These are phyloP conservation scores for Sebastolobus altivelis DNA, from an alignment of 2,797 vertebrate species.

Conservation along the genomic window DNA sequence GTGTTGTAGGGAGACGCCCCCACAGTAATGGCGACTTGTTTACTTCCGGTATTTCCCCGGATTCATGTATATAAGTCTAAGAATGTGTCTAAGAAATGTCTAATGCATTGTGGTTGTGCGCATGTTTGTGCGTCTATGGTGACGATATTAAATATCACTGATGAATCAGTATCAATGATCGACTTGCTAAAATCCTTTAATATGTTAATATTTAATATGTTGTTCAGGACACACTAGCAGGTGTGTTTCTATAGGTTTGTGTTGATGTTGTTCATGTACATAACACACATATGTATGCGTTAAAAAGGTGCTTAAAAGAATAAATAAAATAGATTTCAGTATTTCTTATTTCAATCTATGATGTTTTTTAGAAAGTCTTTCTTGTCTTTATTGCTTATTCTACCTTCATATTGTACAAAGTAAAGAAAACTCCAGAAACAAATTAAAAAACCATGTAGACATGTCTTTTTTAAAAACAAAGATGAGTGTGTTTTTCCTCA, in stretches of 20 bases:
- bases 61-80: not conserved
- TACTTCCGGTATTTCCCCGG: no score
- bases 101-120: not conserved
- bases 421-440: not conserved
- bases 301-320: not conserved
- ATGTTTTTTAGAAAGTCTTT: not conserved
- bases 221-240: not conserved
- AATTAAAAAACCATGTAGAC: not conserved
- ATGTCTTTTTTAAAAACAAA: not conserved
- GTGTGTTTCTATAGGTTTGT: not conserved
- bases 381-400: not conserved
- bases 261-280: not conserved
- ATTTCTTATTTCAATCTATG: not conserved
- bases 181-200: not conserved
- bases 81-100: not conserved
- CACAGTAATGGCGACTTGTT: no score
- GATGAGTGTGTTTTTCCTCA: constrained; percentile 66
- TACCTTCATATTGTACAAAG: not conserved
- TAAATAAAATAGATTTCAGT: fast-evolving
- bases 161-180: not conserved
- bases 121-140: not conserved
- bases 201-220: not conserved
- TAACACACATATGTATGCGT: not conserved
- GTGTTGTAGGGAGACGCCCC: no score
- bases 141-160: not conserved